Base-by-base conservation (phyloP, 2,888 invertebrate genomes). In the Blastobasis adustella region DNA sequence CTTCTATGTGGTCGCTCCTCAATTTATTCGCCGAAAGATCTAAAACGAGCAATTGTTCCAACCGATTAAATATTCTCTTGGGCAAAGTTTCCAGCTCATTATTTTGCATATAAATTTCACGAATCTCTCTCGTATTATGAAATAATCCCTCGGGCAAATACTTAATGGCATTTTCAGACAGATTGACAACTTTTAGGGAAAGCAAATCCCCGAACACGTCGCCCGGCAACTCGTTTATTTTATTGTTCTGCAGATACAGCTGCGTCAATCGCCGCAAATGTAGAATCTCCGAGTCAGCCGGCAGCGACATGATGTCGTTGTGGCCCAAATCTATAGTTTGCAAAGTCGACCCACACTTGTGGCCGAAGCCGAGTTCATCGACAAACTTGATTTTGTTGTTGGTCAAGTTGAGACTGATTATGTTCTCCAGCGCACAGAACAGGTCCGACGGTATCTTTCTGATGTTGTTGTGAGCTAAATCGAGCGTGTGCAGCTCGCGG, bases 21-120 rank as follows among this genome's bases (percentile, higher is more conserved):
- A 97, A 90, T 83, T 94, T 95, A 88, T 97, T 97, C 70, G 92
- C 92, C 59, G 95, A 95, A 72, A 97, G 90, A 89, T 97, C 96
- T 69, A 97, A 90, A 63, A 96, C 94, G 65, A 96, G 88, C 71
- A 97, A 90, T 82, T 96, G 95, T 77, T 96, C 95, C 68, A 97
- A 87, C 50, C 94, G 92, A 71, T 95, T 94, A 84, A 98, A 94
- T 63, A 96, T 90, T 56, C 94, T 94, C 69, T 93, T 93, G 55
- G 96, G 95, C 66, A 97, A 87, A 70, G 93, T 94, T 76, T 93
- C 94, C 67, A 97, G 88, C 66, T 94, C 94, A 83, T 97, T 97
- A 87, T 95, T 93, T 73, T 95, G 94, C 71, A 96, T 89, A 82
- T 96, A 94, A 69, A 96, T 92, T 83, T 96, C 96, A 47, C 94